phyloP scores from a whole-genome alignment of 2,888 invertebrate species.

The Eledone cirrhosa region DNA sequence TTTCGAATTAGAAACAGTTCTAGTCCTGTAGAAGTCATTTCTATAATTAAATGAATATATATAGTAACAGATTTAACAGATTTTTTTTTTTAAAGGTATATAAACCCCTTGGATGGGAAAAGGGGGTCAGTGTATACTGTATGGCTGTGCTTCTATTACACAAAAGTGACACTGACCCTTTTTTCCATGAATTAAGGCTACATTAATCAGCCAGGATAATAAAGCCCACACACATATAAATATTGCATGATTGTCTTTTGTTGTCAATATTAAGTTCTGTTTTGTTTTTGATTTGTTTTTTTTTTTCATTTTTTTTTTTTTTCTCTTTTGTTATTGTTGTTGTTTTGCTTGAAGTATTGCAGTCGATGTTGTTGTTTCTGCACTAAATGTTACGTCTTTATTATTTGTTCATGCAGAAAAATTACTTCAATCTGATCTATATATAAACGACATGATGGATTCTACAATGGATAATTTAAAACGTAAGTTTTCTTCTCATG shows the following conservation, averaged over 20 bases:
- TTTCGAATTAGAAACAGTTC: no score
- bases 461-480: slow-evolving; percentile 62
- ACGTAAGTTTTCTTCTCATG: slow-evolving; percentile 54
- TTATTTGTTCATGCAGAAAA: slow-evolving; percentile 57
- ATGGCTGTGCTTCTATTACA: no score
- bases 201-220: no score
- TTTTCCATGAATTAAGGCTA: no score
- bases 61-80: no score
- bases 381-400: slow-evolving; percentile 26
- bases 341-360: slow-evolving; percentile 29
- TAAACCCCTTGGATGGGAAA: no score
- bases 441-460: slow-evolving; percentile 66
- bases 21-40: no score
- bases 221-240: no score
- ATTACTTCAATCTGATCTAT: slow-evolving; percentile 62
- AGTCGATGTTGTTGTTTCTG: slow-evolving; percentile 18
- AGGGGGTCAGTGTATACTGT: no score
- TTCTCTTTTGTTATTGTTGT: not conserved
- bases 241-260: slow-evolving; percentile 7
- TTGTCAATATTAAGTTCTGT: not conserved
- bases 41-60: no score
- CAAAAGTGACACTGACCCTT: no score
- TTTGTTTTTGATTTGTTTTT: slow-evolving; percentile 22
- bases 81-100: no score
- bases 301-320: not conserved